phyloP scores from a whole-genome alignment of 2,888 invertebrate species.

The Cerastis leucographa region DNA sequence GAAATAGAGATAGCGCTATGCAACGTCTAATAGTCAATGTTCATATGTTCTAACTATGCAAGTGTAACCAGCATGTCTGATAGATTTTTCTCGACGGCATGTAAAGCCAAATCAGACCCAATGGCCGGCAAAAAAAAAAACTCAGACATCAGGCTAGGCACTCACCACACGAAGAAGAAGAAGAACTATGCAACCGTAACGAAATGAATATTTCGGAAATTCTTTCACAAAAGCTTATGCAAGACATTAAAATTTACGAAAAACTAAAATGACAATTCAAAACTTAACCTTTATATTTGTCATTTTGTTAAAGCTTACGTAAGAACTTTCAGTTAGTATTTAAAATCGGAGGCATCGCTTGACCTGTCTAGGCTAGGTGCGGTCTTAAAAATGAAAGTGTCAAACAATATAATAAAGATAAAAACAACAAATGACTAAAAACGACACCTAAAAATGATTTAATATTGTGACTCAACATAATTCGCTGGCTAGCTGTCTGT shows the following conservation, averaged over 20 bases:
- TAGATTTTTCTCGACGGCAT: no score
- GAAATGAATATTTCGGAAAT: neutral
- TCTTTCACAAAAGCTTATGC: constrained; percentile 25
- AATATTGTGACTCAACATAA: neutral
- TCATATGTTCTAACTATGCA: neutral
- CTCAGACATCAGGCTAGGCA: no score
- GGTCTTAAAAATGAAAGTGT: neutral
- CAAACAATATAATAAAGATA: no score
- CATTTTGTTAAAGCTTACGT: neutral
- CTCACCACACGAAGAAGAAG: no score
- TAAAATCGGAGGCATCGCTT: neutral
- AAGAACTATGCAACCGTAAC: neutral
- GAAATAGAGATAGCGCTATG: neutral
- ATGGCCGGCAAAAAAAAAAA: no score
- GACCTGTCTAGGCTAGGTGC: no score
- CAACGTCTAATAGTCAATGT: neutral
- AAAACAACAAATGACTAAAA: no score
- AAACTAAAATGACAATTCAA: neutral
- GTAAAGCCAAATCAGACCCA: no score
- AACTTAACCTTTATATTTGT: neutral
- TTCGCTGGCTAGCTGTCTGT: neutral
- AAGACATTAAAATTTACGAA: neutral
- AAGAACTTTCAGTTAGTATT: constrained; percentile 19
- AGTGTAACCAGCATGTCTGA: neutral
- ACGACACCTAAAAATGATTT: neutral